phyloP scores from a whole-genome alignment of 2,888 invertebrate genomes.

The Atherix ibis region DNA sequence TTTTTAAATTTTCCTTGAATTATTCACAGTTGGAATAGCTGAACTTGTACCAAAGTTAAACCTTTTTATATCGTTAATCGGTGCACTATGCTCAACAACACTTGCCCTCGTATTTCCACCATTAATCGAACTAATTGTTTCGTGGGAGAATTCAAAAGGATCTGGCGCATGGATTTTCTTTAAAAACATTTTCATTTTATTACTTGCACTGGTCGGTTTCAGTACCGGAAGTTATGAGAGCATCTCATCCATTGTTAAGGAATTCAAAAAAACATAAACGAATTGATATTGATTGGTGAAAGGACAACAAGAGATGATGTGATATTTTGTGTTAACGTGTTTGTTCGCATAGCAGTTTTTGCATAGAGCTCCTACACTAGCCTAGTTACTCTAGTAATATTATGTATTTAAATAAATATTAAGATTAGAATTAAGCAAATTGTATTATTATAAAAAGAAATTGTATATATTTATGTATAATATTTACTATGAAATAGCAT shows the following conservation, averaged over 20 bases:
- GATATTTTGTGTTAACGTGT: too few relatives aligned
- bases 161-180: constrained; percentile 32
- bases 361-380: too few relatives aligned
- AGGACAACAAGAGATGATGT: too few relatives aligned
- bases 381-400: too few relatives aligned
- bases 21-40: constrained; percentile 74
- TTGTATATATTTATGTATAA: too few relatives aligned
- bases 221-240: constrained; percentile 62
- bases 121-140: constrained; percentile 61
- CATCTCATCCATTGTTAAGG: constrained; percentile 39
- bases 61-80: constrained; percentile 80
- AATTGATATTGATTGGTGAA: too few relatives aligned
- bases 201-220: constrained; percentile 53
- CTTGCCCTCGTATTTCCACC: constrained; percentile 81
- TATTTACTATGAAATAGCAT: too few relatives aligned
- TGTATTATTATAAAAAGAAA: too few relatives aligned
- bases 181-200: constrained; percentile 49
- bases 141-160: constrained; percentile 42
- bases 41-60: constrained; percentile 73
- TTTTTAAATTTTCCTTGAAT: constrained; percentile 20
- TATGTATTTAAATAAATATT: too few relatives aligned
- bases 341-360: too few relatives aligned
- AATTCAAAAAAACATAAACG: too few relatives aligned
- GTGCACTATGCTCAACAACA: constrained; percentile 76
- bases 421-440: too few relatives aligned